A percentile compares a stretch with the other conserved stretches of the same genome.
These are phyloP conservation scores for Heliconius sara DNA, from an alignment of 2,888 invertebrate genomes.

Conservation along the genomic window DNA sequence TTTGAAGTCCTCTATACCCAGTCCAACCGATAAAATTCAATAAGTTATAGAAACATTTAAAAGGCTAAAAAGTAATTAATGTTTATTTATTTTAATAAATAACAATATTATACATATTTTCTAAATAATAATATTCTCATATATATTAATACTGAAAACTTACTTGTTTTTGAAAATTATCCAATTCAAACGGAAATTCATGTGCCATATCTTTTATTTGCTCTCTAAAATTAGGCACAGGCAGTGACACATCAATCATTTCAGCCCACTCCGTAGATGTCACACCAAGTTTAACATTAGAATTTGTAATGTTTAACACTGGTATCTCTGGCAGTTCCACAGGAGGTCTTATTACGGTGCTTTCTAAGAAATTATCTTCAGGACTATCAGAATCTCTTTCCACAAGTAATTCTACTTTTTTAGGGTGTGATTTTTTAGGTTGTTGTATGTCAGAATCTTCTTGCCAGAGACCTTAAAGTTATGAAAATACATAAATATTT, in stretches of 20 bases:
- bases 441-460: conserved; percentile 66
- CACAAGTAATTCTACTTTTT: conserved; percentile 51
- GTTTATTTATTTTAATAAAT: no score
- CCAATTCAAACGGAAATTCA: conserved; percentile 94
- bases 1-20: no score
- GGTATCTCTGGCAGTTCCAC: conserved; percentile 81
- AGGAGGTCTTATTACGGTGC: conserved; percentile 68
- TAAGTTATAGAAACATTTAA: no score
- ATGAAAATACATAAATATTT: background rate
- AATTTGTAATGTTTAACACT: conserved; percentile 87
- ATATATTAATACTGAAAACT: background rate
- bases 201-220: conserved; percentile 93
- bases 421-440: conserved; percentile 48
- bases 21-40: no score
- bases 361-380: conserved; percentile 72
- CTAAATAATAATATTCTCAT: background rate
- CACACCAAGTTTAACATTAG: conserved; percentile 67
- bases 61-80: no score
- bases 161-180: conserved; percentile 97
- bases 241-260: conserved; percentile 91
- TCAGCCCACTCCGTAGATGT: conserved; percentile 93
- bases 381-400: conserved; percentile 53
- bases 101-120: no score
- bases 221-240: conserved; percentile 91
- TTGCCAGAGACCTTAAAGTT: conserved; percentile 72